A percentile compares a stretch with the other conserved stretches of the same genome.
phyloP scores from a whole-genome alignment of 1,140 invertebrate species.

The Drosophila asahinai region DNA sequence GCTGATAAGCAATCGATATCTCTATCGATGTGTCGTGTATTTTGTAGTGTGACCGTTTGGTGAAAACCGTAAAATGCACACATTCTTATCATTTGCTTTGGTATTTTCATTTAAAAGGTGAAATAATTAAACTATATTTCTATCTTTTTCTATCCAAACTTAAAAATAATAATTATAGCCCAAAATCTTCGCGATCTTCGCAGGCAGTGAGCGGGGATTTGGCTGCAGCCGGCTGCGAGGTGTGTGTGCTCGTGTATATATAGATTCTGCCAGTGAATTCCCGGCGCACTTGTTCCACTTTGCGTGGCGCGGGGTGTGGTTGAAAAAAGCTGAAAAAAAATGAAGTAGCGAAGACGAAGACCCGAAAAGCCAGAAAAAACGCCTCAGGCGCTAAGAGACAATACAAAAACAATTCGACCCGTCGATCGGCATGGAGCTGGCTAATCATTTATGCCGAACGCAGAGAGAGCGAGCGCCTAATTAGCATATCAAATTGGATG shows the following conservation, averaged over 20 bases:
- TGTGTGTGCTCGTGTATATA: conserved; percentile 23
- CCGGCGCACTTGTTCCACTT: neutral
- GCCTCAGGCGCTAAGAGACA: conserved; percentile 26
- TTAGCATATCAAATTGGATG: conserved; percentile 71
- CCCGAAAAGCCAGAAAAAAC: conserved; percentile 37
- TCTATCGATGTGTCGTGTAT: too few relatives aligned
- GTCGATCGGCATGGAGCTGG: conserved; percentile 28
- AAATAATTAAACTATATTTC: neutral
- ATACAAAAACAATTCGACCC: conserved; percentile 40
- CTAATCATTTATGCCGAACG: conserved; percentile 69
- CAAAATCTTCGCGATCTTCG: conserved; percentile 3
- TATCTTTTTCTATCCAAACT: conserved; percentile 28
- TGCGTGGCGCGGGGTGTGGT: conserved; percentile 51
- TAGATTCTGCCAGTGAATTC: neutral
- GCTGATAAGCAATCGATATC: too few relatives aligned
- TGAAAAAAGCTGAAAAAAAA: conserved; percentile 9
- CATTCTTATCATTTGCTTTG: too few relatives aligned
- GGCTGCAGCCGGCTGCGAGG: conserved; percentile 34
- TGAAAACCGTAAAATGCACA: too few relatives aligned
- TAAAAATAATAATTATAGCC: conserved; percentile 23
- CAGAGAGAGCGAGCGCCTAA: conserved; percentile 37
- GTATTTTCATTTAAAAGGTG: too few relatives aligned
- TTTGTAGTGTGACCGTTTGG: too few relatives aligned
- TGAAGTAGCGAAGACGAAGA: conserved; percentile 19
- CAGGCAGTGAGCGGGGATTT: conserved; percentile 30